These are phyloP conservation scores for Trisateles emortualis DNA, from an alignment of 2,888 invertebrate species.

Conservation along the genomic window DNA sequence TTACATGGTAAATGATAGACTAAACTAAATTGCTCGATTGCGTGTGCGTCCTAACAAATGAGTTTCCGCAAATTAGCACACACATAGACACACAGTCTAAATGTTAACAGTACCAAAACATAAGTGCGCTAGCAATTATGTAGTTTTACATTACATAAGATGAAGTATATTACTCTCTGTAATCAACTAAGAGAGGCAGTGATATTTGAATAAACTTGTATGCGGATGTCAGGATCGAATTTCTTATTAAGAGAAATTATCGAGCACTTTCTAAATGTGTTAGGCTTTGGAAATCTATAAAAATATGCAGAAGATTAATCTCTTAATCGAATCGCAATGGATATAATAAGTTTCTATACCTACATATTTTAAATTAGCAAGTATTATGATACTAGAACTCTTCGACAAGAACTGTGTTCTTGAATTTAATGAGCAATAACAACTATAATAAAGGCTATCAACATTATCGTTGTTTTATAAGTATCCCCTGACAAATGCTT, in stretches of 20 bases:
- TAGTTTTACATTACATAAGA: constrained; percentile 36
- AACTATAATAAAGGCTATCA: no score
- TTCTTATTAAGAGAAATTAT: constrained; percentile 30
- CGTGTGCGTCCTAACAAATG: constrained; percentile 44
- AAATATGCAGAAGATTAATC: neutral
- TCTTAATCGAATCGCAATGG: neutral
- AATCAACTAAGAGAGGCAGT: constrained; percentile 5
- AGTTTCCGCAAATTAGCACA: constrained; percentile 52
- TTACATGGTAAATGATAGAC: constrained; percentile 17
- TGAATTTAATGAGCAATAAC: no score
- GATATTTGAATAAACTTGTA: constrained; percentile 32
- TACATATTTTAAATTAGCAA: no score
- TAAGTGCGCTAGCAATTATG: constrained; percentile 39
- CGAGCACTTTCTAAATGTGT: constrained; percentile 20
- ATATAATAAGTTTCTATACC: no score
- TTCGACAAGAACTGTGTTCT: no score
- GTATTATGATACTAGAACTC: no score
- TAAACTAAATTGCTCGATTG: constrained; percentile 46
- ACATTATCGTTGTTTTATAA: no score
- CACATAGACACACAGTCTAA: constrained; percentile 27
- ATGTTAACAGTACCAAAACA: constrained; percentile 44
- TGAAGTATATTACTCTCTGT: constrained; percentile 23
- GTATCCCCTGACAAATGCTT: no score
- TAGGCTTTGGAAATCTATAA: neutral
- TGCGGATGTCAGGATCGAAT: constrained; percentile 29